A percentile compares a stretch with the other conserved stretches of the same genome.
Conservation (phyloP, 2,113 vertebrate species). For the Coreoperca whiteheadi region DNA sequence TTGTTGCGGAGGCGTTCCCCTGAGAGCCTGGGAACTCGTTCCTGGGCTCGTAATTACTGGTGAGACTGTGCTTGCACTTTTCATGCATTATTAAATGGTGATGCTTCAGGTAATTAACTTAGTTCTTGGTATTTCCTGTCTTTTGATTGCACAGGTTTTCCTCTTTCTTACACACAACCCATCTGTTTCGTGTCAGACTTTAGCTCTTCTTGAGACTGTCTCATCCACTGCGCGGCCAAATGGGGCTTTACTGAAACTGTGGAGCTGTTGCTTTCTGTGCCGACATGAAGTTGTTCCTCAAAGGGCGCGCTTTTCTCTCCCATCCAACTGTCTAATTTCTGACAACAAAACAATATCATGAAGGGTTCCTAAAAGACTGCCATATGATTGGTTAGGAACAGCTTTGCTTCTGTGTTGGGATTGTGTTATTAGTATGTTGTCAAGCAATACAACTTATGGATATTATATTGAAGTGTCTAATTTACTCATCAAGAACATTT, state of each 20-base stretch:
- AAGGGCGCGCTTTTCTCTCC: neutral
- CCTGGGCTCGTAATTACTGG: slow-evolving; percentile 7
- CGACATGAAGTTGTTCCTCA: neutral
- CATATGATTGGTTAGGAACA: neutral
- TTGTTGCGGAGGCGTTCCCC: neutral
- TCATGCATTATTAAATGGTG: neutral
- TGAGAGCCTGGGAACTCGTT: neutral
- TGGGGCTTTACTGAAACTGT: neutral
- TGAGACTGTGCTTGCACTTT: neutral
- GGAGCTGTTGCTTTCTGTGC: neutral
- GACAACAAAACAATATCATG: neutral
- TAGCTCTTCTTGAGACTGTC: neutral
- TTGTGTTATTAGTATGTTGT: neutral
- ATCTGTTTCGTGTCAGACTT: neutral
- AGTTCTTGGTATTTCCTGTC: neutral
- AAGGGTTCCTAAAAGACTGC: neutral
- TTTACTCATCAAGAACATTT: neutral
- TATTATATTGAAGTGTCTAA: neutral
- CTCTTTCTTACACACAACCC: neutral
- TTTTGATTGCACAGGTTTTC: neutral
- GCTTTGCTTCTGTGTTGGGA: neutral
- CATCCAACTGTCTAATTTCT: neutral
- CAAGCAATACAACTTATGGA: neutral
- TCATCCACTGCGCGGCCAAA: neutral
- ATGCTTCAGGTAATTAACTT: slow-evolving; percentile 2